Evolutionary conservation across 2,797 vertebrate genomes (phyloP).

Genomic region (Sternotherus odoratus): DNA sequence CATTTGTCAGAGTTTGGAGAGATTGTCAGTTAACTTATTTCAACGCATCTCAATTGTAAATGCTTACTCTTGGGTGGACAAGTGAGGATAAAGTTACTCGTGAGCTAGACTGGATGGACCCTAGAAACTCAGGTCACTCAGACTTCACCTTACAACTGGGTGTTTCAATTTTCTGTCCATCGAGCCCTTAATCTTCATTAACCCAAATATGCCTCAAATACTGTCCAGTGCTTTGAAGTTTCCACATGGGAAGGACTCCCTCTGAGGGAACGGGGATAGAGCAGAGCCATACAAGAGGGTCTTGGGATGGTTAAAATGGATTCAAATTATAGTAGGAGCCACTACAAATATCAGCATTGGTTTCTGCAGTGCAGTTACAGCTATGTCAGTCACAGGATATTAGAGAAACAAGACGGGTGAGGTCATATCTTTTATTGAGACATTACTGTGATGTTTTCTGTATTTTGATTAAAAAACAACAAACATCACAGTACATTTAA

Average conservation of each 20-base stretch:
- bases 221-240: neutral
- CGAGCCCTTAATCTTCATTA: neutral
- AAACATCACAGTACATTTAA: neutral
- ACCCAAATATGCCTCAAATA: fast-evolving
- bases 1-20: neutral
- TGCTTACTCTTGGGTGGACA: fast-evolving
- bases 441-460: neutral
- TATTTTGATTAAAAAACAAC: neutral
- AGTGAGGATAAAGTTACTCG: neutral
- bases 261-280: fast-evolving
- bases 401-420: neutral
- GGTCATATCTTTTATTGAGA: neutral
- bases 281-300: neutral
- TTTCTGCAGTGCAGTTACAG: neutral
- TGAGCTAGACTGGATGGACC: neutral
- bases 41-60: neutral
- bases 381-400: neutral
- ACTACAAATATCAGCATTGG: neutral
- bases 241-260: neutral
- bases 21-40: neutral
- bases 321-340: neutral
- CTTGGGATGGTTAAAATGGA: neutral
- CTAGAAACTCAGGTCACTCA: neutral
- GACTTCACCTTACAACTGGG: neutral
- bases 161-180: neutral